Evolutionary conservation across 2,113 vertebrate species (phyloP).

Genomic region (Poicephalus meyeri): DNA sequence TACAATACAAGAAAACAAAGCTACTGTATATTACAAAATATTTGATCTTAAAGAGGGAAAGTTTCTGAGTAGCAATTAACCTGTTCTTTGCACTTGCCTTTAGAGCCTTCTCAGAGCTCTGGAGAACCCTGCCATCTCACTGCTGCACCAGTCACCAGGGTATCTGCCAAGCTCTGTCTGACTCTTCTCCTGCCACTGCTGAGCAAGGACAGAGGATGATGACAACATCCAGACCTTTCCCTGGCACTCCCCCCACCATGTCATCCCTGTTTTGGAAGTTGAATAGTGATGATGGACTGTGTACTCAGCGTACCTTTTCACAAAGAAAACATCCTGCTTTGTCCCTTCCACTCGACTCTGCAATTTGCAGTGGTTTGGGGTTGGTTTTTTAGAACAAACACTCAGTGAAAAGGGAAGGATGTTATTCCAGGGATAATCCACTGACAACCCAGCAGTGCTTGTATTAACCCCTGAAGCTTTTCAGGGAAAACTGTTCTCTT

Average conservation of each 20-base stretch:
- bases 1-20: neutral
- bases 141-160: neutral
- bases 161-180: neutral
- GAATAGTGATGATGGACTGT: conserved; percentile 50
- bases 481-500: neutral
- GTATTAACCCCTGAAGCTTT: neutral
- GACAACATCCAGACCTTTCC: neutral
- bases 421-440: conserved; percentile 31
- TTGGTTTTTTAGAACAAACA: neutral
- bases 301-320: conserved; percentile 25
- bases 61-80: neutral
- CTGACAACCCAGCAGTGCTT: neutral
- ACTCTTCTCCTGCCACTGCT: neutral
- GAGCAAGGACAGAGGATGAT: neutral
- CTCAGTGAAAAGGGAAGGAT: neutral
- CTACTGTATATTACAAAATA: neutral
- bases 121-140: neutral
- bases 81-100: neutral
- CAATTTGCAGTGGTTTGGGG: neutral
- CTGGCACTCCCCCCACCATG: conserved; percentile 17
- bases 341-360: neutral
- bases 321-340: conserved; percentile 62
- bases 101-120: neutral
- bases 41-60: neutral
- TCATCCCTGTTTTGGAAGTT: conserved; percentile 41